phyloP scores from a whole-genome alignment of 1,140 invertebrate species.

The Protaetia brevitarsis region DNA sequence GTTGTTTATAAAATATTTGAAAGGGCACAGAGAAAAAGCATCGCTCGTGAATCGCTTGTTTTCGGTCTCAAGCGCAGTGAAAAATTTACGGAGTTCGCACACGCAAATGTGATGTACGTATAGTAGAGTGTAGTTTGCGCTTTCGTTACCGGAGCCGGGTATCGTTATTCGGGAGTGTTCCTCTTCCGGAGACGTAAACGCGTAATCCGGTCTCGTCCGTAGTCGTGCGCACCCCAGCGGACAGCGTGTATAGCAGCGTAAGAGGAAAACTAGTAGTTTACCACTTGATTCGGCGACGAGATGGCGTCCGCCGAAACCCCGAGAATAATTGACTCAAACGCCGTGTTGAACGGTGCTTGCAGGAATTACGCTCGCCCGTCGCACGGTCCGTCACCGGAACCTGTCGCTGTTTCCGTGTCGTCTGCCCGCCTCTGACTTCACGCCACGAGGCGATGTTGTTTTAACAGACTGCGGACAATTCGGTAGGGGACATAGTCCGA shows the following conservation, averaged over 20 bases:
- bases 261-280: not conserved
- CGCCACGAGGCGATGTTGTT: constrained; percentile 56
- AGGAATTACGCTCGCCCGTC: constrained; percentile 75
- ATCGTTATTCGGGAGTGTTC: constrained; percentile 3
- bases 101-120: not conserved
- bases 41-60: too few species aligned
- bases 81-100: too few species aligned
- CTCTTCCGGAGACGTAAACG: not conserved
- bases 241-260: not conserved
- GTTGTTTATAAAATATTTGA: not conserved
- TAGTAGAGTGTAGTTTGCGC: not conserved
- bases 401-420: constrained; percentile 77
- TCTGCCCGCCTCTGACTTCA: constrained; percentile 66
- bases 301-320: constrained; percentile 31
- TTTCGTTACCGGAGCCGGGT: not conserved
- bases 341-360: constrained; percentile 53
- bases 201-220: not conserved
- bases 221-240: not conserved
- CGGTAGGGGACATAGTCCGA: constrained; percentile 64
- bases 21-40: too few species aligned
- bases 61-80: too few species aligned
- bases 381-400: too few species aligned
- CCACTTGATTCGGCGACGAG: not conserved
- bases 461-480: constrained; percentile 53
- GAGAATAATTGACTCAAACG: constrained; percentile 48